A percentile compares a stretch with the other conserved stretches of the same genome.
Conservation (phyloP, 2,797 vertebrate genomes). For the Lagodon rhomboides region DNA sequence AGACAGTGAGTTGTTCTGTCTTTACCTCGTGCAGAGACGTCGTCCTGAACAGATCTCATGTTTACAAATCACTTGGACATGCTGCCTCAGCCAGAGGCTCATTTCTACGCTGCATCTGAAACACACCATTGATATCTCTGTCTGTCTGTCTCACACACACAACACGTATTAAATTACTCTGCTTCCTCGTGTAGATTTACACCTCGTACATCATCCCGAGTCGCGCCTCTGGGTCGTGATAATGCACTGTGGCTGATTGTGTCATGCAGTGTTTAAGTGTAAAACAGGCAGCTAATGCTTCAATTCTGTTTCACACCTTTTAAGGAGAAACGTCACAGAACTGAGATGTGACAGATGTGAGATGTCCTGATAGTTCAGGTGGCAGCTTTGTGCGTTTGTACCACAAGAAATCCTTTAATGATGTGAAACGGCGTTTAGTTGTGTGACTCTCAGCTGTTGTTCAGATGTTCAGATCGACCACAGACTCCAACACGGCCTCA, state of each 20-base stretch:
- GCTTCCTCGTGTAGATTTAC: background rate
- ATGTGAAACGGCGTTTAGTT: background rate
- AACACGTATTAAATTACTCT: slow-evolving; percentile 1
- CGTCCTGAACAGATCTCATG: background rate
- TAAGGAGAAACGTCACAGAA: background rate
- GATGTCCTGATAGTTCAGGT: background rate
- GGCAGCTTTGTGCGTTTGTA: background rate
- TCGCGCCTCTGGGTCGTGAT: background rate
- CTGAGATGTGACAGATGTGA: background rate
- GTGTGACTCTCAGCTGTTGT: slow-evolving; percentile 26
- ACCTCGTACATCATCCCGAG: background rate
- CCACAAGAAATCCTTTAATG: background rate
- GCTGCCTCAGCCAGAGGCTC: background rate
- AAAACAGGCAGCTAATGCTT: background rate
- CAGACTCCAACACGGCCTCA: background rate
- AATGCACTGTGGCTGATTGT: background rate
- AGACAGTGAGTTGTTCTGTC: background rate
- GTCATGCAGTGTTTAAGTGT: background rate
- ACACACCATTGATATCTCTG: background rate
- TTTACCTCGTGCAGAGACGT: background rate
- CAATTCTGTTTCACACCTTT: background rate
- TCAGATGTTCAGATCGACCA: background rate
- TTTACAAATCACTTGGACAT: slow-evolving; percentile 24
- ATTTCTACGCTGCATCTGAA: slow-evolving; percentile 18
- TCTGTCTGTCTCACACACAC: background rate